Base-by-base conservation (phyloP, 2,888 invertebrate genomes). In the Abscondita cerata region DNA sequence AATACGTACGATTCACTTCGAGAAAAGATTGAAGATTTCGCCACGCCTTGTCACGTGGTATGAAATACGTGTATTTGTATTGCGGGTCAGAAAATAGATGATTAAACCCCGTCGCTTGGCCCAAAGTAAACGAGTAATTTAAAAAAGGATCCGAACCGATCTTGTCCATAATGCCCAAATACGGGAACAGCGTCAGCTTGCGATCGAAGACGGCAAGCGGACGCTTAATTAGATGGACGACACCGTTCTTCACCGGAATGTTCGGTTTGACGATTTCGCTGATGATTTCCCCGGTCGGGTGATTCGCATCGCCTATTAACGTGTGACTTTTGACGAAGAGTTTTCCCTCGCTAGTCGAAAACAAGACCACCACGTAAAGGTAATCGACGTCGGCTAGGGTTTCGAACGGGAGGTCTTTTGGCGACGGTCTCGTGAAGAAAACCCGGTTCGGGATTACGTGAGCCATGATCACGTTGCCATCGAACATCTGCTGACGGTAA, bases 231-330 rank as follows among this genome's bases (percentile, higher is more conserved):
- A 96, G 86, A 80, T 96, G 96, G 0, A 96, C 89, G 0, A 96
- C 95, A 15, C 96, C 96, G 75, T 96, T 96, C 74, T 87, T 87
- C 15, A 96, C 93, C 0, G 95, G 95, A 65, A 96, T 95, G 79
- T 96, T 95, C 11, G 90, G 90, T 73, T 89, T 86, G 4, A 95
- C 87, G 59, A 96, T 91, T 78, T 94, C 92, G 0, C 93, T 91
- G 66, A 92, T 80, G 1, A 94, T 92, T 9, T 92, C 91, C 9
- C 93, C 95, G 34, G 88, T 85, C 13, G 88, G 85, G 77, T 92
- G 92, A 68, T 86, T 87, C 1, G 86, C 82, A 73, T 92, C 91
- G 1, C 92, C 92, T 33, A 89, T 81, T 41, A 91, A 81, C 1
- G 93, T 93, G 76, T 92, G 90, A 12, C 93, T 92, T 78, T 91